These are phyloP conservation scores for Scaptomyza reducta DNA, from an alignment of 2,888 invertebrate genomes.

Conservation along the genomic window DNA sequence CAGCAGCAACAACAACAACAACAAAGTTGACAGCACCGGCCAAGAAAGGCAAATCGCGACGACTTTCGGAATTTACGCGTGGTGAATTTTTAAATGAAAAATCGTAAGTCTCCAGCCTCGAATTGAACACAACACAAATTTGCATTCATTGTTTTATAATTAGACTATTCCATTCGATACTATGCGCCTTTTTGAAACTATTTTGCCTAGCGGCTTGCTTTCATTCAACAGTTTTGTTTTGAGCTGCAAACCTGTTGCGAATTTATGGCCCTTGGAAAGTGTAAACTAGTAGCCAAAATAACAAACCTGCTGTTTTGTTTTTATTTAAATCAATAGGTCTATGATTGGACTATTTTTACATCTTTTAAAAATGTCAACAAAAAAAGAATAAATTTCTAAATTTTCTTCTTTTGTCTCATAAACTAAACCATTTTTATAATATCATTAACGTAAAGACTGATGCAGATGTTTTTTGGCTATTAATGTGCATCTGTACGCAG, in stretches of 20 bases:
- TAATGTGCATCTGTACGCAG: neutral
- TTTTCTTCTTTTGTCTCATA: too few species aligned
- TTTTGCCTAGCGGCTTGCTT: slow-evolving; percentile 19
- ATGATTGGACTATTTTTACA: too few species aligned
- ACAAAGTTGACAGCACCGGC: slow-evolving; percentile 38
- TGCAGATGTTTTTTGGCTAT: slow-evolving; percentile 41
- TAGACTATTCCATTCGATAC: slow-evolving; percentile 19
- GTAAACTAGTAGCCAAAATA: neutral
- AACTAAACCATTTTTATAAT: too few species aligned
- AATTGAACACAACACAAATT: slow-evolving; percentile 23
- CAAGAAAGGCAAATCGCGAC: slow-evolving; percentile 84
- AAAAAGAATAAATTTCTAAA: too few species aligned
- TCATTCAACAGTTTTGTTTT: slow-evolving; percentile 23
- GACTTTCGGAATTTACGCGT: slow-evolving; percentile 85
- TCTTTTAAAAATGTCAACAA: too few species aligned
- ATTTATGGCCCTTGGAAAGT: slow-evolving; percentile 3
- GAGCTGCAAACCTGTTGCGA: neutral
- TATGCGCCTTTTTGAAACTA: slow-evolving; percentile 15
- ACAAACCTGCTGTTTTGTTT: neutral
- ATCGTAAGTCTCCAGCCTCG: slow-evolving; percentile 82
- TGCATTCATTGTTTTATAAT: slow-evolving; percentile 54
- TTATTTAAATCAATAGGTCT: neutral
- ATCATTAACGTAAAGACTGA: neutral
- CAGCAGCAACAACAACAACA: slow-evolving; percentile 29
- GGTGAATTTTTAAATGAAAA: slow-evolving; percentile 85